phyloP scores from a whole-genome alignment of 2,888 invertebrate genomes.

The Rhabditoides inermis region DNA sequence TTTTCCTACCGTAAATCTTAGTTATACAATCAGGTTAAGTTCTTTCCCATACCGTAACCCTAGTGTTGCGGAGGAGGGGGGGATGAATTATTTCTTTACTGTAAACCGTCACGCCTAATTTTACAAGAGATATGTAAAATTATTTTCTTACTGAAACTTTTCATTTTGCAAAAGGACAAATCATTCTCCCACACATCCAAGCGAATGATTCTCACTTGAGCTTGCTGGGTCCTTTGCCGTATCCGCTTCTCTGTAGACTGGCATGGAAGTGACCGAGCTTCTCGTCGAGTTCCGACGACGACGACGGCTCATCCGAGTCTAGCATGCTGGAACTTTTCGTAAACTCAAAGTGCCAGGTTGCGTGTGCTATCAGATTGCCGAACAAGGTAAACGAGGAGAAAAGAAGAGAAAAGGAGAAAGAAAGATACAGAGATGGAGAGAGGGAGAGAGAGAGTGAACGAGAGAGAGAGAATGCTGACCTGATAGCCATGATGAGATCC shows the following conservation, averaged over 20 bases:
- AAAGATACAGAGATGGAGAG: neutral
- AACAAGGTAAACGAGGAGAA: too few species aligned
- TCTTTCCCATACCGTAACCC: neutral
- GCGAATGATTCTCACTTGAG: conserved; percentile 67
- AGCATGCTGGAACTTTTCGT: conserved; percentile 12
- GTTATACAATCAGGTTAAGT: neutral
- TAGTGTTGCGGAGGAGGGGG: neutral
- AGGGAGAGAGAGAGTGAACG: neutral
- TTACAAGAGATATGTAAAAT: too few species aligned
- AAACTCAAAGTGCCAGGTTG: too few species aligned
- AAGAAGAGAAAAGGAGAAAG: too few species aligned
- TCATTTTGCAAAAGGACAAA: conserved; percentile 1
- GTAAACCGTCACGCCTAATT: too few species aligned
- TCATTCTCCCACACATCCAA: neutral
- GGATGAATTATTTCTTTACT: neutral
- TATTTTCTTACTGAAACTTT: too few species aligned
- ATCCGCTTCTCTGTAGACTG: conserved; percentile 88
- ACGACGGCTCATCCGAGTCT: conserved; percentile 11
- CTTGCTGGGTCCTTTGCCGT: conserved; percentile 91
- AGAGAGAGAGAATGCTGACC: conserved; percentile 7
- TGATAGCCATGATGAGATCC: conserved; percentile 78
- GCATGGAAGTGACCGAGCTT: conserved; percentile 87
- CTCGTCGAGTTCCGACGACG: conserved; percentile 8
- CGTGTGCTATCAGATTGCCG: too few species aligned
- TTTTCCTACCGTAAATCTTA: neutral